Evolutionary conservation across 2,888 invertebrate species (phyloP), one percentile per base, ranked within the genome.

Genomic region (Phyto melanocephala): DNA sequence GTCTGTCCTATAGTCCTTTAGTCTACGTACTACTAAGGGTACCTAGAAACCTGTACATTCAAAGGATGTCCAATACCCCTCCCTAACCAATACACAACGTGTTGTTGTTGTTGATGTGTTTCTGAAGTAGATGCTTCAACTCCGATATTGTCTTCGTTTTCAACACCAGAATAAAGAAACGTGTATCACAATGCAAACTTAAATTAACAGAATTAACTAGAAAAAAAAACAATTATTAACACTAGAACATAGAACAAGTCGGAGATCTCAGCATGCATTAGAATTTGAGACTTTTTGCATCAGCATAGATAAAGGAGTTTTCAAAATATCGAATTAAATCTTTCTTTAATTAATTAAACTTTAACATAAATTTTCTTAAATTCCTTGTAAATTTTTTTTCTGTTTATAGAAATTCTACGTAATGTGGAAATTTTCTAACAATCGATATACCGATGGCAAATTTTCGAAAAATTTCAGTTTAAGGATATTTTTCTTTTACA

Each of bases 91-190:
- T 22, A 13, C 17, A 35, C 11, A 33, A 15, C 11, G 10, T 8
- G 35, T 4, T n/a, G n/a, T n/a, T n/a, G n/a, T 7, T 37, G 5
- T 2, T 5, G 17, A 8, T 24, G 37, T 52, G 5, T 42, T 54
- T 42, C 35, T 40, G n/a, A 58, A 54, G 37, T 60, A 67, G 82
- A 82, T 82, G 82, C 71, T 47, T 67, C 50, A 76, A 72, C 65
- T 76, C 54, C 65, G 79, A 82, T 82, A 82, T 71, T 82, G 82
- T 82, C 79, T 79, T 79, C 45, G 54, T 60, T 82, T 79, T 82
- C 83, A 83, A 79, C 83, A 81, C 83, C 63, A 80, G 54, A 11
- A 70, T 35, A 70, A 68, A 54, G 77, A 54, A 70, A 62, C 70
- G 22, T n/a, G n/a, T 62, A 52, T 68, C 67, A 70, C 42, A 52